These are phyloP conservation scores for Drosophila virilis DNA, from an alignment of 1,140 invertebrate genomes.

Conservation along the genomic window DNA sequence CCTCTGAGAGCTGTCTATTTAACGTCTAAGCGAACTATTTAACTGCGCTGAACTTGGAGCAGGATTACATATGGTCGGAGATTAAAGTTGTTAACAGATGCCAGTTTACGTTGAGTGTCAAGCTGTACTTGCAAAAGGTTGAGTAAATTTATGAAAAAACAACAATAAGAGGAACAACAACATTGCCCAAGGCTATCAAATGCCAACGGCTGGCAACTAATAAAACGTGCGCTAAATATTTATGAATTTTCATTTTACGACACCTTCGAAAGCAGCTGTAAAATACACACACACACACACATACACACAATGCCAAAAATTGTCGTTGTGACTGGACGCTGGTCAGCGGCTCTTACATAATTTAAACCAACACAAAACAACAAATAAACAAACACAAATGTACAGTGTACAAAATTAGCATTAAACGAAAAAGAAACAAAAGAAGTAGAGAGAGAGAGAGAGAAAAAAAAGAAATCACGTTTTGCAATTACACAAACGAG, in stretches of 20 bases:
- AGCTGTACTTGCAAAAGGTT: conserved; percentile 26
- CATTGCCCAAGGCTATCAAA: conserved; percentile 40
- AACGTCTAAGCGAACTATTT: neutral
- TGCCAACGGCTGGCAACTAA: conserved; percentile 55
- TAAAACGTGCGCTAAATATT: conserved; percentile 80
- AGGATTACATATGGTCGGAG: conserved; percentile 3
- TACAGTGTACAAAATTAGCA: conserved; percentile 58
- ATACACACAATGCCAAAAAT: conserved; percentile 33
- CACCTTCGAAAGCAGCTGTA: conserved; percentile 63
- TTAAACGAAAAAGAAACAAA: conserved; percentile 44
- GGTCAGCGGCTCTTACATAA: conserved; percentile 58
- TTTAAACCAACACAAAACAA: conserved; percentile 39
- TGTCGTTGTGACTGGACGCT: conserved; percentile 28
- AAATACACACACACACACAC: conserved; percentile 1
- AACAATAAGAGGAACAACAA: conserved; percentile 19
- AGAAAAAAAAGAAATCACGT: conserved; percentile 63
- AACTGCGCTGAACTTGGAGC: neutral
- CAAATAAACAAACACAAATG: conserved; percentile 20
- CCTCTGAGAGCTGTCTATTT: neutral
- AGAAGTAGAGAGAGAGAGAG: conserved; percentile 25
- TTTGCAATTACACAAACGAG: conserved; percentile 70
- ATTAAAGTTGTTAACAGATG: conserved; percentile 27
- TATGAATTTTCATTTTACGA: conserved; percentile 79
- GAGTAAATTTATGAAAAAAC: conserved; percentile 34
- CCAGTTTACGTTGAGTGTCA: conserved; percentile 30